Base-by-base conservation (phyloP, 2,888 invertebrate species). In the Andrena minutula region DNA sequence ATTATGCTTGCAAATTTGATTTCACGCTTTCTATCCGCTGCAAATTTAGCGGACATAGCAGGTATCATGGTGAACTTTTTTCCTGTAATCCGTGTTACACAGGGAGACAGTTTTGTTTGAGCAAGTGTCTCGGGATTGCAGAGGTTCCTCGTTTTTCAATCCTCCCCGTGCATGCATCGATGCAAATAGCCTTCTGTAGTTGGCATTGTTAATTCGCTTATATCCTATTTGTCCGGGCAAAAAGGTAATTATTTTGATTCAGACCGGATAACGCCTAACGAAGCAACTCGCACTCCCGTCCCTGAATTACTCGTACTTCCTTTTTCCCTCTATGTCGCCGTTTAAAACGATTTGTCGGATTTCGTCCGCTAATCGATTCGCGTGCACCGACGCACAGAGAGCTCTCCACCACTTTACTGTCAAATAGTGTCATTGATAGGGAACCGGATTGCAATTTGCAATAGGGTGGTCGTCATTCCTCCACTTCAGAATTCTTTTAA, bases 201-300 rank as follows among this genome's bases (percentile, higher is more conserved):
- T 60, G 60, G 41, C 60, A 73, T 76, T 74, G 87, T 85, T 88
- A 83, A 88, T 88, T 86, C 86, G 88, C 85, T 86, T 86, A 84
- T 82, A 75, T 83, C 60, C 84, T 69, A 71, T 86, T 87, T 80
- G 84, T 72, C 80, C 73, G 81, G 75, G 72, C 82, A 79, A 79
- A 88, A 85, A 79, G 82, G 83, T 85, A 87, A 89, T 89, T 89
- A 89, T 89, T 90, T 90, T 88, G 85, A 89, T 87, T 89, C 85
- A 84, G 83, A 84, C 77, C 83, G 86, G 81, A 82, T 83, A 88
- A 81, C 74, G 83, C 84, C 88, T 89, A 86, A 90, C 87, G 89
- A 90, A 88, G 87, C 88, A 87, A 81, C 75, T 74, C 79, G 76
- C 35, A 71, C 58, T 56, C 49, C 64, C 65, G 60, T 80, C 75